Percentiles rank a stretch among this genome's conserved stretches.
phyloP scores from a whole-genome alignment of 2,888 invertebrate species.

The Ophonus ardosiacus region DNA sequence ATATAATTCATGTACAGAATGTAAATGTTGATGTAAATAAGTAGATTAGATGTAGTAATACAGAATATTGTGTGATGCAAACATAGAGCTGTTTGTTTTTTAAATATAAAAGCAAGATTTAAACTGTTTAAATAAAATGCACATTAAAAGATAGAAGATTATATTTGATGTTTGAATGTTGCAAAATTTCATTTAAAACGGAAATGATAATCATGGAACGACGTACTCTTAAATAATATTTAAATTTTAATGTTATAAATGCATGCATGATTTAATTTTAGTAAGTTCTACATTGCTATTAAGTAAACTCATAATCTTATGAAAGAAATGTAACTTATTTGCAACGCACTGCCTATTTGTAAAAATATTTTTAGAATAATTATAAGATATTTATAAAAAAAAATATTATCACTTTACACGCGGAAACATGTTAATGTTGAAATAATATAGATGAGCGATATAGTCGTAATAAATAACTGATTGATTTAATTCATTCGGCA shows the following conservation, averaged over 20 bases:
- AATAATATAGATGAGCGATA: no score
- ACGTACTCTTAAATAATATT: background rate
- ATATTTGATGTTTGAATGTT: background rate
- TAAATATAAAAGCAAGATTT: slow-evolving; percentile 11
- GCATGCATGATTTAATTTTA: slow-evolving; percentile 26
- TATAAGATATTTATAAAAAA: no score
- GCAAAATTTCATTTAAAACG: background rate
- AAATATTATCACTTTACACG: no score
- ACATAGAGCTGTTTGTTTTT: slow-evolving; percentile 24
- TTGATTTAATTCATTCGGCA: no score
- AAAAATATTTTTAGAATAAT: no score
- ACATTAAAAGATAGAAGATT: slow-evolving; percentile 20
- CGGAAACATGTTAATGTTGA: no score
- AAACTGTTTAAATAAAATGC: slow-evolving; percentile 20
- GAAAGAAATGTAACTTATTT: background rate
- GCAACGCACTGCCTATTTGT: background rate
- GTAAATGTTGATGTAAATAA: slow-evolving; percentile 43
- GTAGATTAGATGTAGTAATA: slow-evolving; percentile 25
- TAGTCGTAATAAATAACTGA: no score
- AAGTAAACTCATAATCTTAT: background rate
- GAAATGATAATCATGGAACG: background rate
- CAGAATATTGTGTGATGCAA: slow-evolving; percentile 1
- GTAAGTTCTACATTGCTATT: background rate
- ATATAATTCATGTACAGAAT: slow-evolving; percentile 34
- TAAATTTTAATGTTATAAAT: background rate